A percentile compares a stretch with the other conserved stretches of the same genome.
Conservation (phyloP, 2,113 vertebrate genomes). For the Camarhynchus parvulus region DNA sequence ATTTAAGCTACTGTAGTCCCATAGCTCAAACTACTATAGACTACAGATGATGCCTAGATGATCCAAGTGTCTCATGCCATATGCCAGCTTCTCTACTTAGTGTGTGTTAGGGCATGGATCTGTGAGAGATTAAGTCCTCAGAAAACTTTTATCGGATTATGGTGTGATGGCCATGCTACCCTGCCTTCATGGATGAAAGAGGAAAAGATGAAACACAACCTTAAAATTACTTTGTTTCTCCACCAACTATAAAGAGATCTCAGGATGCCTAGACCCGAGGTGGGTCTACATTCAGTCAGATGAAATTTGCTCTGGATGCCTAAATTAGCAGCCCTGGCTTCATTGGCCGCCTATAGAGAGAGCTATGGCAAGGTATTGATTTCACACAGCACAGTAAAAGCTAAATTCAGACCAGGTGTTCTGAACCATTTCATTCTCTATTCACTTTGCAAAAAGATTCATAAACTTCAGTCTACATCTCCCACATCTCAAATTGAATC, state of each 20-base stretch:
- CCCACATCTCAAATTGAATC: background rate
- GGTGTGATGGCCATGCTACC: background rate
- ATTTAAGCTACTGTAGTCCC: background rate
- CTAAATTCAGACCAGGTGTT: background rate
- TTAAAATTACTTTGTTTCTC: background rate
- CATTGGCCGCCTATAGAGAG: background rate
- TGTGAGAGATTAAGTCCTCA: conserved; percentile 13
- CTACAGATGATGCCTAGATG: background rate
- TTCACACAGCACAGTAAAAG: background rate
- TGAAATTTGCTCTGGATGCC: background rate
- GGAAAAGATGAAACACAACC: background rate
- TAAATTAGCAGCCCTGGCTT: background rate
- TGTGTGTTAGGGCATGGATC: background rate
- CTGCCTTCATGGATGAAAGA: background rate
- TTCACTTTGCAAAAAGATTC: background rate
- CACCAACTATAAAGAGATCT: background rate
- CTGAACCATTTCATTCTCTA: background rate
- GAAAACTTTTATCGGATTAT: background rate
- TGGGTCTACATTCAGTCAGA: background rate
- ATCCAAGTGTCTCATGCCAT: background rate
- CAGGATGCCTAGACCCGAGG: background rate
- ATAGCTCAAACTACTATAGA: background rate
- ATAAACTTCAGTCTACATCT: background rate
- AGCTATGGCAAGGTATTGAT: background rate
- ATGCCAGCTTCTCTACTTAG: background rate